These are phyloP conservation scores for Archilochus colubris DNA, from an alignment of 2,113 vertebrate species.

Conservation along the genomic window DNA sequence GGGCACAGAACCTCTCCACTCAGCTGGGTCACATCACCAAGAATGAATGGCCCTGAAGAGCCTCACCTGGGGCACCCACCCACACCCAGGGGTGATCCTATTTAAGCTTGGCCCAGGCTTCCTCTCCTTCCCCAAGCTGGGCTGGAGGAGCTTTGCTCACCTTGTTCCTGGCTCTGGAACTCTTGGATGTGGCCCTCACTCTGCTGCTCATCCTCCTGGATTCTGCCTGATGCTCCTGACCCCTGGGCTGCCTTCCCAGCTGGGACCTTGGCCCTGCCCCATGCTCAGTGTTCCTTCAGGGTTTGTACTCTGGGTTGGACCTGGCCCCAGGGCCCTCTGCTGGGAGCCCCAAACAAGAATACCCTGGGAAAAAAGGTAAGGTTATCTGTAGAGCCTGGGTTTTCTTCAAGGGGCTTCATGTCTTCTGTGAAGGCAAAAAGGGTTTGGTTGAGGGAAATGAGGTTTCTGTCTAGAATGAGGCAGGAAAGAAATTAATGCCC, in stretches of 20 bases:
- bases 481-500: background rate
- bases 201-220: background rate
- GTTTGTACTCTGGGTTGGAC: background rate
- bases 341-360: background rate
- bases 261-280: background rate
- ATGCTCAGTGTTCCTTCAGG: background rate
- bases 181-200: too few species aligned
- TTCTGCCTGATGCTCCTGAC: background rate
- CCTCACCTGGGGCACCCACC: background rate
- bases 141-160: background rate
- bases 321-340: background rate
- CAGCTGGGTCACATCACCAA: background rate
- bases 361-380: background rate
- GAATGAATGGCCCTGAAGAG: background rate
- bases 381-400: fast-evolving
- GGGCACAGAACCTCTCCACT: background rate
- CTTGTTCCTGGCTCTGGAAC: background rate
- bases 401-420: background rate
- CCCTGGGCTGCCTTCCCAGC: background rate
- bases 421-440: background rate
- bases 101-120: background rate
- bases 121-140: fast-evolving
- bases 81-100: background rate
- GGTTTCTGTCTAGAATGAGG: background rate
- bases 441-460: background rate